A percentile compares a stretch with the other conserved stretches of the same genome.
phyloP scores from a whole-genome alignment of 2,888 invertebrate genomes.

The Zygothrica quintamaculata region DNA sequence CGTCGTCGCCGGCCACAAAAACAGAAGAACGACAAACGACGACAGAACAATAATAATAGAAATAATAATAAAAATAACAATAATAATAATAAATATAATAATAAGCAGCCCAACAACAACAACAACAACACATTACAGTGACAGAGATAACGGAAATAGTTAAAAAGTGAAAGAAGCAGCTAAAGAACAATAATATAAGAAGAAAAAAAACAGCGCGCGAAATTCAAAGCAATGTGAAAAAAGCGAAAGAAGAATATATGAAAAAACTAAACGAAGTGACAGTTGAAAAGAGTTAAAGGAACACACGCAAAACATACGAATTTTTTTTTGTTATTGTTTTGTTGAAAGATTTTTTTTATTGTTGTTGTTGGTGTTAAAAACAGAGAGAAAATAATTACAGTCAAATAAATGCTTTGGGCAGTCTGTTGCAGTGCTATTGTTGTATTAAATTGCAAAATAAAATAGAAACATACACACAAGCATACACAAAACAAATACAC shows the following conservation, averaged over 20 bases:
- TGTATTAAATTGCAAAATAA: conserved; percentile 6
- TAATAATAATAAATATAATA: conserved; percentile 17
- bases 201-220: conserved; percentile 44
- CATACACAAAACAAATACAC: conserved; percentile 22
- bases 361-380: conserved; percentile 17
- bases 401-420: too few species aligned
- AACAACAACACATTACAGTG: conserved; percentile 17
- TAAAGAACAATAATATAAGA: too few species aligned
- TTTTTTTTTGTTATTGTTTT: conserved; percentile 35
- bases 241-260: conserved; percentile 16
- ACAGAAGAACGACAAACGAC: conserved; percentile 45
- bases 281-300: too few species aligned
- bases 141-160: conserved; percentile 25
- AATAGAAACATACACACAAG: conserved; percentile 5
- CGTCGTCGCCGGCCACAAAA: conserved; percentile 53
- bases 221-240: conserved; percentile 16
- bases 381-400: too few species aligned
- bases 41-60: conserved; percentile 34
- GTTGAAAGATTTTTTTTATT: conserved; percentile 42
- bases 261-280: conserved; percentile 17
- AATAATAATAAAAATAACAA: conserved; percentile 28
- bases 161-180: conserved; percentile 18
- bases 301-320: too few species aligned
- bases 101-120: conserved; percentile 5
- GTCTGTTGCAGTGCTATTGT: conserved; percentile 34